Base-by-base conservation (phyloP, 2,888 invertebrate genomes). In the Agrotis exclamationis region DNA sequence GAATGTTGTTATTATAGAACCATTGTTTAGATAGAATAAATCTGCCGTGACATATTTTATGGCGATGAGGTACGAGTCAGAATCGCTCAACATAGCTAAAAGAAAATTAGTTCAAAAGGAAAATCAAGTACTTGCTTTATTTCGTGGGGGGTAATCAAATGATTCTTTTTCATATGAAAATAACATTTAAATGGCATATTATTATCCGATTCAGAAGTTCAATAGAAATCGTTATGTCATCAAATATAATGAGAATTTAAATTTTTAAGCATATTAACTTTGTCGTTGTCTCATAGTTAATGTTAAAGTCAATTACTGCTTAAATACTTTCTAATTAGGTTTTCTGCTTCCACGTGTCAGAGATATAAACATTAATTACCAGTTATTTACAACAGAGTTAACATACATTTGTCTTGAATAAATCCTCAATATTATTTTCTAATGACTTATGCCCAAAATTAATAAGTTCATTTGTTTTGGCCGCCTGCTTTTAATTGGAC, bases 1-100 rank as follows among this genome's bases (percentile, higher is more conserved):
- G 76, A 65, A 50, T 74, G 63, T 54, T 74, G 63, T 54, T 51
- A 50, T 57, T 79, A 62, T 5, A 76, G 69, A 76, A 53, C 69
- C 48, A 73, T 72, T 58, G 50, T 67, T 67, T 13, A 57, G 16
- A 76, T 67, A 28, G 24, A 76, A 51, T 67, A 28, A 68, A 24
- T 76, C 50, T 51, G 14, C 76, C 50, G 76, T 58, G 57, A 67
- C 57, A 20, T 57, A 47, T 67, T 76, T 72, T 76, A 76, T 67
- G 24, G 24, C 50, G 45, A 57, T 18, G 50, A 33, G n/a, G 7
- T 67, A 24, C 9, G 56, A 45, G 7, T 50, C 45, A 47, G 33
- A 57, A 50, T 75, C n/a, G 76, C 33, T 45, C 33, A 57, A 22
- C 24, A 20, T 16, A 5, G 11, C 7, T 39, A 50, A 24, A 67